phyloP scores from a whole-genome alignment of 2,797 vertebrate genomes.

The Columba guinea region DNA sequence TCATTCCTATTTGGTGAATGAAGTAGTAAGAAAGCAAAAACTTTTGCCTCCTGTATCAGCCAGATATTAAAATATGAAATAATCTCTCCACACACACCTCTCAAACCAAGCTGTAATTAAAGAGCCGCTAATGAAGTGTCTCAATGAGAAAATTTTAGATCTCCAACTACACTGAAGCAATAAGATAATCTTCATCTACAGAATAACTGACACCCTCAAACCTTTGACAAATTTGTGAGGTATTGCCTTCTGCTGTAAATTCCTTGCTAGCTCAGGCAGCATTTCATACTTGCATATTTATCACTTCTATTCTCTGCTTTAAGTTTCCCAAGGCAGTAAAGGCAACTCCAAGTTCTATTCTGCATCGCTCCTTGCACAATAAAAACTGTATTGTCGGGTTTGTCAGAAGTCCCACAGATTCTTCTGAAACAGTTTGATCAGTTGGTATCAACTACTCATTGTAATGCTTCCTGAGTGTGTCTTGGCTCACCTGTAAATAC shows the following conservation, averaged over 20 bases:
- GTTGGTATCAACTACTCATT: not conserved
- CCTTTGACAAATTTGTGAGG: not conserved
- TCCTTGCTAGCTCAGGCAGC: not conserved
- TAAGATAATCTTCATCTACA: not conserved
- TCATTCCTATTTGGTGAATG: not conserved
- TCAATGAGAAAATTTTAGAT: not conserved
- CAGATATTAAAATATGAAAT: not conserved
- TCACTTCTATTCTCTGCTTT: not conserved
- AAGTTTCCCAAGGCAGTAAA: not conserved
- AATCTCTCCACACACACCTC: not conserved
- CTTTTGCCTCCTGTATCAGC: not conserved
- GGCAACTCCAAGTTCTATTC: not conserved
- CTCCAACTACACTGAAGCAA: not conserved
- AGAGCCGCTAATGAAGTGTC: not conserved
- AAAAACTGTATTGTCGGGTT: not conserved
- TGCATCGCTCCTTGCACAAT: not conserved
- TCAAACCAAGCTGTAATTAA: not conserved
- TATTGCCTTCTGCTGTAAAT: not conserved
- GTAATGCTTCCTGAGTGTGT: not conserved
- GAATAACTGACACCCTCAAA: not conserved
- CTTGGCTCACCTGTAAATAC: not conserved
- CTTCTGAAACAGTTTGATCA: not conserved
- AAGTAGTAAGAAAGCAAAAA: not conserved
- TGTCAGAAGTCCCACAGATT: not conserved
- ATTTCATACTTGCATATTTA: not conserved